These are phyloP conservation scores for Omphaloscelis lunosa DNA, from an alignment of 2,888 invertebrate species.

Conservation along the genomic window DNA sequence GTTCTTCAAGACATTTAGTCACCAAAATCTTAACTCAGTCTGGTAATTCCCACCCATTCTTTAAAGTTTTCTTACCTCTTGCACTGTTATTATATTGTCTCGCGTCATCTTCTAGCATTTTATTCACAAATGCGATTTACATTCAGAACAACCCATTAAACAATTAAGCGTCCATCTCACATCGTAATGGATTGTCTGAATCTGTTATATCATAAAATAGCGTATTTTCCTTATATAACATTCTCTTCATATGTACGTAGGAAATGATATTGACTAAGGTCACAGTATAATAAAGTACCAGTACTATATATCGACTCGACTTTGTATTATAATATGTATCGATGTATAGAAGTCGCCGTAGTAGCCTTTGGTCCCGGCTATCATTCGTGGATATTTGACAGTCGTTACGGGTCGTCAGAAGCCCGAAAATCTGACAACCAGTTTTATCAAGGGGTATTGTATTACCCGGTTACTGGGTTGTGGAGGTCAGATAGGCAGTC, in stretches of 20 bases:
- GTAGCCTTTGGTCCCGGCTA: no score
- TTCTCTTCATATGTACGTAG: not conserved
- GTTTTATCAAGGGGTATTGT: no score
- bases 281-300: no score
- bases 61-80: no score
- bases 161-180: not conserved
- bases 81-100: not conserved
- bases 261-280: conserved; percentile 9
- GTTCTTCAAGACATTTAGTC: not conserved
- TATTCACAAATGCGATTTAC: not conserved
- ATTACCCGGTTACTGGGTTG: no score
- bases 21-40: not conserved
- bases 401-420: no score
- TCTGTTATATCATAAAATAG: conserved; percentile 16
- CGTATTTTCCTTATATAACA: conserved; percentile 21
- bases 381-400: no score
- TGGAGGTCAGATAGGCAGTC: no score
- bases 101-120: not conserved
- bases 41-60: conserved; percentile 5
- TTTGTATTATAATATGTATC: no score
- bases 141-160: not conserved
- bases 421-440: no score
- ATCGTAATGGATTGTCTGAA: not conserved
- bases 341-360: no score
- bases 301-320: no score